These are phyloP conservation scores for Ennomos erosarius DNA, from an alignment of 2,888 invertebrate genomes.

Conservation along the genomic window DNA sequence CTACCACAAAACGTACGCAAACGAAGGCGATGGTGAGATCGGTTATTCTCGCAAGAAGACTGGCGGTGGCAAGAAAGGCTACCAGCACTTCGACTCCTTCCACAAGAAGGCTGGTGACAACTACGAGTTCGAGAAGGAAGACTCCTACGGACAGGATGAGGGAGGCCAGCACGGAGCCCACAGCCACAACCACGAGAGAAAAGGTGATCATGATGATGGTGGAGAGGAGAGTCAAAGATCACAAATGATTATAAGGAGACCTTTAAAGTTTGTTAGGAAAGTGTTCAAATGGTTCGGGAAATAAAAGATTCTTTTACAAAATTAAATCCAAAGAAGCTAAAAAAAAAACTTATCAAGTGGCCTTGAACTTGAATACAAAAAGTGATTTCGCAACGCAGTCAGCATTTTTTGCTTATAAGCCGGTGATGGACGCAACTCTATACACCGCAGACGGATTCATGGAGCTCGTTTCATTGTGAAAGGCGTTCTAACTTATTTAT, in stretches of 20 bases:
- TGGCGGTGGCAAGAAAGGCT: constrained; percentile 89
- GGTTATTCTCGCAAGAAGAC: constrained; percentile 87
- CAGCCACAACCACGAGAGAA: constrained; percentile 69
- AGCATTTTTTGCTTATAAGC: no score
- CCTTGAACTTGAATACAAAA: no score
- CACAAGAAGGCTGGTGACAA: constrained; percentile 90
- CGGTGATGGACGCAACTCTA: no score
- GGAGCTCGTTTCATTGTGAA: no score
- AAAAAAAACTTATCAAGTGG: no score
- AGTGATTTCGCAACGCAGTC: no score
- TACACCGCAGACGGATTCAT: no score
- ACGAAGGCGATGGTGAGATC: constrained; percentile 87
- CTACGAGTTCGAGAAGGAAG: constrained; percentile 89
- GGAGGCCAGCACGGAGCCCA: constrained; percentile 76
- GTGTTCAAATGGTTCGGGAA: constrained; percentile 60
- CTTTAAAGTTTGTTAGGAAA: constrained; percentile 43
- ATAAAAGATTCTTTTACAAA: constrained; percentile 11
- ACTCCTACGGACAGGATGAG: constrained; percentile 86
- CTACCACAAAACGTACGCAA: constrained; percentile 86
- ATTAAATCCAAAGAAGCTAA: no score
- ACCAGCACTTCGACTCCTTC: constrained; percentile 89
- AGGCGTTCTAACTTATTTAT: no score
- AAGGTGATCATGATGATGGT: constrained; percentile 74
- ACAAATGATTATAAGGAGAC: constrained; percentile 56
- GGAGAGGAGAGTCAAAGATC: constrained; percentile 64